These are phyloP conservation scores for Solenodon paradoxus DNA, from an alignment of 2,113 vertebrate genomes.

Conservation along the genomic window DNA sequence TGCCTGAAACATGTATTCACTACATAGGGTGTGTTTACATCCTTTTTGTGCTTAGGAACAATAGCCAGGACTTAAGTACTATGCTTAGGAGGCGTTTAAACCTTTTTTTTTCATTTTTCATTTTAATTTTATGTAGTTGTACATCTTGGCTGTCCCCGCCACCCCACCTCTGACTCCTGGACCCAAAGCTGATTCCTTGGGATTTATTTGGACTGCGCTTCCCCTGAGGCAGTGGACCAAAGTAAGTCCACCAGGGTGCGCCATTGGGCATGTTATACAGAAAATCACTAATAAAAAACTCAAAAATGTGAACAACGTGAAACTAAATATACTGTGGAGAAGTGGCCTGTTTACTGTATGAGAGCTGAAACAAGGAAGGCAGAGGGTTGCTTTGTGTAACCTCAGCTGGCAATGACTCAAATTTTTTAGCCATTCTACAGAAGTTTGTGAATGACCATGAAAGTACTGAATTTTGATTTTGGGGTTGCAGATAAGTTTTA, in stretches of 20 bases:
- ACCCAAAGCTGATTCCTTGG: too few species aligned
- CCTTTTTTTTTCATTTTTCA: too few species aligned
- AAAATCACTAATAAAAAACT: neutral
- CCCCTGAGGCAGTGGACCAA: too few species aligned
- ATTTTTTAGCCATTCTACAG: neutral
- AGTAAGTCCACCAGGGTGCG: too few species aligned
- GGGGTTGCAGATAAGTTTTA: neutral
- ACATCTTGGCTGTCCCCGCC: too few species aligned
- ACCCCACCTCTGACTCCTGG: too few species aligned
- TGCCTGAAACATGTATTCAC: neutral
- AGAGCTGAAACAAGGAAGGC: neutral
- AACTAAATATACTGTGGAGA: neutral
- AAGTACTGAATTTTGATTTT: neutral
- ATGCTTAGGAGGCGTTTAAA: neutral
- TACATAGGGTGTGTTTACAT: neutral
- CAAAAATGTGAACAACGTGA: neutral
- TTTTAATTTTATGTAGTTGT: too few species aligned
- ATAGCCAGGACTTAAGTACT: neutral
- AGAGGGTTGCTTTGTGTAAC: neutral
- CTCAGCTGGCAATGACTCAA: neutral
- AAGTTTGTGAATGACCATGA: neutral
- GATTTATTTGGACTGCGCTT: too few species aligned
- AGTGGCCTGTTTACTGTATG: neutral
- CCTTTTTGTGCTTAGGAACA: neutral
- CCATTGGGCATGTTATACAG: too few species aligned